A percentile compares a stretch with the other conserved stretches of the same genome.
These are phyloP conservation scores for Micromys minutus DNA, from an alignment of 2,113 vertebrate species.

Conservation along the genomic window DNA sequence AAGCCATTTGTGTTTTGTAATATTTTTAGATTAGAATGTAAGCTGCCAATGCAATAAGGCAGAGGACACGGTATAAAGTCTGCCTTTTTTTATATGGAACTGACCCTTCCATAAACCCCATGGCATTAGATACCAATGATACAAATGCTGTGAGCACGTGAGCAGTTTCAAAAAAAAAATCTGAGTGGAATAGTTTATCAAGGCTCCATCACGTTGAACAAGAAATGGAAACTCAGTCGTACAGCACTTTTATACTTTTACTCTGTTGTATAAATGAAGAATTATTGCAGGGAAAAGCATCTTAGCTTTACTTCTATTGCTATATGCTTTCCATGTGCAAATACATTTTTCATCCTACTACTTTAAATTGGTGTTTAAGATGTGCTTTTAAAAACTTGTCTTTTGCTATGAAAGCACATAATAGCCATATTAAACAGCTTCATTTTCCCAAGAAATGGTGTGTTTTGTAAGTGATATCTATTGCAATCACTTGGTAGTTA, in stretches of 20 bases:
- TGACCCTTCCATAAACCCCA: background rate
- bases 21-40: background rate
- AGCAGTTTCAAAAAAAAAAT: background rate
- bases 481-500: conserved; percentile 81
- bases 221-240: conserved; percentile 78
- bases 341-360: conserved; percentile 77
- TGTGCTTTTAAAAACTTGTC: conserved; percentile 65
- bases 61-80: background rate
- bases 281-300: conserved; percentile 79
- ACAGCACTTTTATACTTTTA: conserved; percentile 71
- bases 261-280: conserved; percentile 82
- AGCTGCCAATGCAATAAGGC: background rate
- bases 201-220: conserved; percentile 57
- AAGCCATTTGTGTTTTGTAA: background rate
- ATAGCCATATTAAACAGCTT: conserved; percentile 82
- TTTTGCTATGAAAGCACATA: conserved; percentile 81
- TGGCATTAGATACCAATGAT: background rate
- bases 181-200: conserved; percentile 61
- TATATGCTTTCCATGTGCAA: conserved; percentile 78
- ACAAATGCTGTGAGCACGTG: background rate
- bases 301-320: conserved; percentile 81
- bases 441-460: conserved; percentile 77
- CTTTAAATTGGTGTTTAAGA: conserved; percentile 77
- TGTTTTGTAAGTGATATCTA: conserved; percentile 81
- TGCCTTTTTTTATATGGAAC: background rate